Evolutionary conservation across 2,888 invertebrate genomes (phyloP), one percentile per base, ranked within the genome.

Genomic region (Calameuta pallipes): DNA sequence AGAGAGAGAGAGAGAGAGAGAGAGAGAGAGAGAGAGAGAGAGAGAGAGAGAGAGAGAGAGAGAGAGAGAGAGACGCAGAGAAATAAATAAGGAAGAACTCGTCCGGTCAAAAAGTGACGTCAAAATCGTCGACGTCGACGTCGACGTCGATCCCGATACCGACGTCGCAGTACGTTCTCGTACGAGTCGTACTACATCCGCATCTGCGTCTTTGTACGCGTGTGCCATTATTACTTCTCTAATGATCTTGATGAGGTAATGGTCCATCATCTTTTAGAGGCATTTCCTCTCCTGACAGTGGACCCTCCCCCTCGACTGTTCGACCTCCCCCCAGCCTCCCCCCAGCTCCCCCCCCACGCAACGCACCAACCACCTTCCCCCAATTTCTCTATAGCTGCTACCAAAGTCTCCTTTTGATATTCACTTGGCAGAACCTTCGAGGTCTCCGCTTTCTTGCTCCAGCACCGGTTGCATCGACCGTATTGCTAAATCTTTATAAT

Each of bases 211-310:
- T 87, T 88, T 88, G 85, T 87, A 85, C 83, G 85, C 82, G 79
- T 82, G 82, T 85, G 83, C 85, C 86, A 86, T 87, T 86, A 87
- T 86, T 87, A 89, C 85, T 84, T 85, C 86, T 87, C 84, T 88
- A 86, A 88, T 89, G 84, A 84, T 86, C 85, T 89, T 89, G 89
- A 89, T 88, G 87, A 89, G 85, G 85, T 89, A 90, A 90, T 89
- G 85, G 85, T 80, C 83, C 86, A 88, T 88, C 89, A 88, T 87
- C 88, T 87, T 88, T 87, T 87, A 86, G 84, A 83, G 84, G 83
- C 86, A 86, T 87, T 88, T 89, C 88, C 85, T 86, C 87, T 82
- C 82, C 81, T 78, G 13, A 12, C n/a, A 35, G 31, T 71, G 34
- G 33, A 23, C 23, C 37, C 12, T 71, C 71, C 30, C 71, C 36